Base-by-base conservation (phyloP, 2,888 invertebrate species). In the Epirrhoe tristata region DNA sequence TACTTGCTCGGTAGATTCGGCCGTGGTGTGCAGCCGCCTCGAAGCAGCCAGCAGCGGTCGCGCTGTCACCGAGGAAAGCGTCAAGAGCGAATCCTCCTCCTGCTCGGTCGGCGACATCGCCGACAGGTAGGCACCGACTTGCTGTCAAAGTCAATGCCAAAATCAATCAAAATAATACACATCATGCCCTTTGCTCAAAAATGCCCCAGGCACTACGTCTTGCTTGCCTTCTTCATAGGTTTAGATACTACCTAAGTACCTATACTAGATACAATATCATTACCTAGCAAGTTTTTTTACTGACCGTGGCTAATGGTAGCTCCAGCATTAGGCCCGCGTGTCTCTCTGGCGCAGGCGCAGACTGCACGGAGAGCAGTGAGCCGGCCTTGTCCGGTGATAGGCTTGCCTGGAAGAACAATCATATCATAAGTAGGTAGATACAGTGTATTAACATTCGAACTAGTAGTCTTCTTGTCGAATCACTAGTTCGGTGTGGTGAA, bases 61-160 rank as follows among this genome's bases (percentile, higher is more conserved):
- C 16, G 96, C 96, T 34, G 96, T 96, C 74, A 96, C 94, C 70
- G 96, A 96, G 24, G 96, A 96, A 57, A 96, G 95, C 17, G 96
- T 96, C 85, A 96, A 88, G 73, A 96, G 87, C 66, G 96, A 96
- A 82, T 96, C 96, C 80, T 96, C 96, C 81, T 96, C 96, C 60
- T 95, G 95, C 81, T 96, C 96, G 24, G 94, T 90, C 1, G 93
- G 93, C 0, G 93, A 93, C 91, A 92, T 91, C 48, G 93, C 93
- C 12, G 93, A 90, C 0, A 93, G 80, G 63, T 93, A 93, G 1
- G 93, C 93, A 36, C 93, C 93, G 14, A 93, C 93, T 88, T 92
- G 92, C 93, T 93, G 85, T 12, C n/a, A 53, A 6, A 56, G 39
- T 3, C 24, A 51, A n/a, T 3, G n/a, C n/a, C 36, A 8, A 36